These are phyloP conservation scores for Bombycilla garrulus DNA, from an alignment of 2,113 vertebrate species.

Conservation along the genomic window DNA sequence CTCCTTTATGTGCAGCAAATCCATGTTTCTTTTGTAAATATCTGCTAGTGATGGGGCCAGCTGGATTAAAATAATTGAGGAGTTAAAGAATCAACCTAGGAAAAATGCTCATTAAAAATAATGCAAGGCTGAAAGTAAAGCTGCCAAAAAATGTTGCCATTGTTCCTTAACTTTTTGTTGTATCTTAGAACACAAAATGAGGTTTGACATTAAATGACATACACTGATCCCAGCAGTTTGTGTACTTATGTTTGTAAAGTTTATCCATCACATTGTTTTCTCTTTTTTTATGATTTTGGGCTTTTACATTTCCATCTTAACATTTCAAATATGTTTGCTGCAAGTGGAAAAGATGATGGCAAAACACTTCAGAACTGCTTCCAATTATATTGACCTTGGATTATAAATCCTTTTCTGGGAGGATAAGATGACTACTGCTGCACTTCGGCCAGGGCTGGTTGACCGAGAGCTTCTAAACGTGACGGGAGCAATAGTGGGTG, in stretches of 20 bases:
- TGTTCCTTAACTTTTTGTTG: not conserved
- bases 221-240: not conserved
- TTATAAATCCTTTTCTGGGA: not conserved
- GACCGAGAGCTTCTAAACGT: accelerated
- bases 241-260: not conserved
- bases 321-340: not conserved
- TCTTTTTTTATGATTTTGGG: not conserved
- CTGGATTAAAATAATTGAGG: conserved; percentile 8
- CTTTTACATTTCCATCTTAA: not conserved
- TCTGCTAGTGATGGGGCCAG: not conserved
- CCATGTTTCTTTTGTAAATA: not conserved
- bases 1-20: not conserved
- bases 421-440: not conserved
- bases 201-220: not conserved
- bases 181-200: not conserved
- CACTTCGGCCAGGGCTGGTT: not conserved
- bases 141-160: not conserved
- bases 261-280: not conserved
- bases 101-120: not conserved
- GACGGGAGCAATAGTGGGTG: not conserved
- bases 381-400: not conserved
- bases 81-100: not conserved
- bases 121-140: not conserved
- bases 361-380: not conserved
- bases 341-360: not conserved